Evolutionary conservation across 2,797 vertebrate genomes (phyloP).

Genomic region (Bovichtus variegatus): DNA sequence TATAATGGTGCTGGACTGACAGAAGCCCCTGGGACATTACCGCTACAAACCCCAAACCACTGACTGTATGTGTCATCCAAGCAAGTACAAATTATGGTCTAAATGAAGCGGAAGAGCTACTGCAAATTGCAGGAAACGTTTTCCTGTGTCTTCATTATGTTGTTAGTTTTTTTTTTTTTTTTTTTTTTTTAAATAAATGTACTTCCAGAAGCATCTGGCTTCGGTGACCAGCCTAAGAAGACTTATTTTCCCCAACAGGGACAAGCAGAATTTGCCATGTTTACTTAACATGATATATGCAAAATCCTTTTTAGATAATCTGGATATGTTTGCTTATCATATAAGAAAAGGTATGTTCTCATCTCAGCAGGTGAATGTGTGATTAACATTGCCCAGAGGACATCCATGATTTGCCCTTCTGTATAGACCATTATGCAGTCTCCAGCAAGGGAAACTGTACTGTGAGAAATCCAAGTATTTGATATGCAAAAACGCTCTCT

Average conservation of each 20-base stretch:
- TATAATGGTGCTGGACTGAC: constrained; percentile 74
- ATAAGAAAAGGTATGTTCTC: neutral
- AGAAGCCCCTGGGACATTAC: constrained; percentile 74
- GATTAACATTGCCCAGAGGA: constrained; percentile 36
- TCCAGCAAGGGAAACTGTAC: constrained; percentile 38
- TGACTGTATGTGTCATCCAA: constrained; percentile 71
- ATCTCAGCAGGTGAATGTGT: constrained; percentile 28
- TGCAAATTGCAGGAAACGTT: constrained; percentile 72
- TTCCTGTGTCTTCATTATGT: constrained; percentile 73
- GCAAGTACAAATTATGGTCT: constrained; percentile 77
- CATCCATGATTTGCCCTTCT: constrained; percentile 22
- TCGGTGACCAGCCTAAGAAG: constrained; percentile 29
- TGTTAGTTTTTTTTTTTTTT: constrained; percentile 67
- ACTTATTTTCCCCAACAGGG: constrained; percentile 5
- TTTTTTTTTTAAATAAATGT: constrained; percentile 69
- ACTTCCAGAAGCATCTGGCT: constrained; percentile 47
- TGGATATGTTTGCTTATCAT: constrained; percentile 12
- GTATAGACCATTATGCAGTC: constrained; percentile 27
- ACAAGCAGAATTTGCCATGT: constrained; percentile 19
- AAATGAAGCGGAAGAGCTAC: constrained; percentile 65
- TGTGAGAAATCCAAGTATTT: constrained; percentile 51
- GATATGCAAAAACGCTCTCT: constrained; percentile 55
- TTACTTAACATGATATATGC: constrained; percentile 6
- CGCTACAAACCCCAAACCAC: constrained; percentile 72
- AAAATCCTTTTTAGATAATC: constrained; percentile 1